These are phyloP conservation scores for Anguilla japonica DNA, from an alignment of 2,113 vertebrate genomes.

Conservation along the genomic window DNA sequence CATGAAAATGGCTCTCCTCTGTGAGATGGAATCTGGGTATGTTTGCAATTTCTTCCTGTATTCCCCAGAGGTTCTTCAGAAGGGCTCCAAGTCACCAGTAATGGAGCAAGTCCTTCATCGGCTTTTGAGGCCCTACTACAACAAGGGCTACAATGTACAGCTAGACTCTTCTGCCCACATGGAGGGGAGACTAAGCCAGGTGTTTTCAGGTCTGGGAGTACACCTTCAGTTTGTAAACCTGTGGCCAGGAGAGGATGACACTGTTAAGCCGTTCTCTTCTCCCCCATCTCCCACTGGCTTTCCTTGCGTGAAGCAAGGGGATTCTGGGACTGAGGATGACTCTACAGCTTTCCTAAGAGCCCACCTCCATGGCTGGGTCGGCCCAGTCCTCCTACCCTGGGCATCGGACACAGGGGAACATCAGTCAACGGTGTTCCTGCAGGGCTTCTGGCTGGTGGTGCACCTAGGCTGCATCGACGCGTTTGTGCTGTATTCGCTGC, in stretches of 20 bases:
- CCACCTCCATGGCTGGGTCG: constrained; percentile 56
- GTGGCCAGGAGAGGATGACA: constrained; percentile 22
- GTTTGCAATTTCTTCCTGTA: constrained; percentile 65
- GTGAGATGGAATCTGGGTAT: constrained; percentile 55
- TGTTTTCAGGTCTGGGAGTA: constrained; percentile 44
- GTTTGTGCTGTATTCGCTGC: constrained; percentile 49
- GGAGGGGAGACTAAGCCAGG: constrained; percentile 43
- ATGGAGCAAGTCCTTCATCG: constrained; percentile 55
- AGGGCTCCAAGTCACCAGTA: constrained; percentile 42
- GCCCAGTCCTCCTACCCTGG: constrained; percentile 41
- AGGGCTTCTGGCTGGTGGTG: constrained; percentile 47
- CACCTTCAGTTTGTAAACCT: constrained; percentile 38
- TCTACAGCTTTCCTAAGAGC: neutral
- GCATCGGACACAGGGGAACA: constrained; percentile 24
- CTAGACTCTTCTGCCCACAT: constrained; percentile 54
- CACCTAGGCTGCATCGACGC: constrained; percentile 58
- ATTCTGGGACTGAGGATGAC: constrained; percentile 6
- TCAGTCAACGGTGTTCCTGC: constrained; percentile 39
- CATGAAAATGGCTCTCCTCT: constrained; percentile 57
- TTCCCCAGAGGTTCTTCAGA: constrained; percentile 52
- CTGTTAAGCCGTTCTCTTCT: neutral
- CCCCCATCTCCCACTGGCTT: neutral
- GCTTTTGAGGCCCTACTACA: constrained; percentile 55
- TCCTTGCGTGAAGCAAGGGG: neutral
- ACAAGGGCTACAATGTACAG: constrained; percentile 44